Conservation (phyloP, 2,797 vertebrate genomes). For the Sylvia borin region DNA sequence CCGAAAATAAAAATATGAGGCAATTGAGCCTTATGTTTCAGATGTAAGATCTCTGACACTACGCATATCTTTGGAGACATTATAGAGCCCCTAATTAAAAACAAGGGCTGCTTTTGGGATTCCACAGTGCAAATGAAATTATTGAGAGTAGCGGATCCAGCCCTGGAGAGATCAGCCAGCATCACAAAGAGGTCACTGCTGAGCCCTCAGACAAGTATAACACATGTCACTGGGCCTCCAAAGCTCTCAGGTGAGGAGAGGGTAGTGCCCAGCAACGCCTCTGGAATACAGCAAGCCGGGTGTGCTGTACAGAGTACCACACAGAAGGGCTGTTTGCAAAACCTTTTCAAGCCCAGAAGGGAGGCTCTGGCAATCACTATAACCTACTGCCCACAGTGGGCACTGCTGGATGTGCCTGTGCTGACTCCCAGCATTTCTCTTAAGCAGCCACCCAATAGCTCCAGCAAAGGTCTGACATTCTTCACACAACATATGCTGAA, state of each 20-base stretch:
- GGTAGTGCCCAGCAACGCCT: not conserved
- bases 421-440: not conserved
- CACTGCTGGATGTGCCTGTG: not conserved
- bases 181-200: not conserved
- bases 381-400: not conserved
- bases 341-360: not conserved
- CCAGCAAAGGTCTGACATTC: not conserved
- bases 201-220: not conserved
- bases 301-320: not conserved
- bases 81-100: conserved; percentile 27
- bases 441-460: not conserved
- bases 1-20: not conserved
- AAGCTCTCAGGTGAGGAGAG: not conserved
- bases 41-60: not conserved
- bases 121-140: not conserved
- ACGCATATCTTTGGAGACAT: not conserved
- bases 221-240: conserved; percentile 16
- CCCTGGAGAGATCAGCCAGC: conserved; percentile 30
- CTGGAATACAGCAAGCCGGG: not conserved
- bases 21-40: not conserved
- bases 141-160: not conserved
- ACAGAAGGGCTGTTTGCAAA: not conserved
- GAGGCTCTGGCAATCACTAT: not conserved
- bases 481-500: rapidly evolving
- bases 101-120: not conserved